A percentile compares a stretch with the other conserved stretches of the same genome.
phyloP scores from a whole-genome alignment of 1,140 invertebrate species.

The Euwallacea fornicatus region DNA sequence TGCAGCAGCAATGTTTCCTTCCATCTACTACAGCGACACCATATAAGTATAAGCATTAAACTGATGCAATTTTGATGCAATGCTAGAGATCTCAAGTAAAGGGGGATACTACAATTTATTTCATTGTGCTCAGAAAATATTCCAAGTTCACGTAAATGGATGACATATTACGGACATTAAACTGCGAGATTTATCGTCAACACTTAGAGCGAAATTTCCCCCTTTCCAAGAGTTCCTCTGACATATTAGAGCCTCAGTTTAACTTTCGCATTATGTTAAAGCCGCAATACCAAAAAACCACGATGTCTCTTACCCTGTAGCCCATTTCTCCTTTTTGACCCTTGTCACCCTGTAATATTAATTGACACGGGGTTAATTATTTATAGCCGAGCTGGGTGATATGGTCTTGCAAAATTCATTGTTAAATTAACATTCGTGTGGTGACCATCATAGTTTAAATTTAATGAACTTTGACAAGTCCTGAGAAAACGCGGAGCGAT shows the following conservation, averaged over 20 bases:
- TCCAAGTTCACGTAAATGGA: too few species aligned
- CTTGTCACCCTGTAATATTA: constrained; percentile 65
- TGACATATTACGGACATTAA: too few species aligned
- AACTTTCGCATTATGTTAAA: constrained; percentile 27
- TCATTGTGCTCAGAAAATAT: too few species aligned
- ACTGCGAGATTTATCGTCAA: constrained; percentile 17
- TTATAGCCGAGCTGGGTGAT: constrained; percentile 7
- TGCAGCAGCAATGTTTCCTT: not conserved
- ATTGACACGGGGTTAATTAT: constrained; percentile 33
- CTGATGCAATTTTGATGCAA: too few species aligned
- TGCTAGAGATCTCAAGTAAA: too few species aligned
- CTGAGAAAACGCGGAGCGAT: too few species aligned
- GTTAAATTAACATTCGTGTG: constrained; percentile 4
- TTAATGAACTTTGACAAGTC: not conserved
- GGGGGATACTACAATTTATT: too few species aligned
- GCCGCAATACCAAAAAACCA: constrained; percentile 36
- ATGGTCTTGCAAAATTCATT: not conserved
- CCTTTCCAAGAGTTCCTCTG: constrained; percentile 15
- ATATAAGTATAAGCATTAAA: too few species aligned
- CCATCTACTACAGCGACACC: too few species aligned
- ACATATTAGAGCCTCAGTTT: constrained; percentile 28
- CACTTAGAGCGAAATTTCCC: constrained; percentile 17
- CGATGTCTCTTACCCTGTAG: constrained; percentile 63
- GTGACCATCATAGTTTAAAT: constrained; percentile 1
- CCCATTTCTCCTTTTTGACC: constrained; percentile 69